phyloP scores from a whole-genome alignment of 2,113 vertebrate genomes.

The Brachyhypopomus occidentalis region DNA sequence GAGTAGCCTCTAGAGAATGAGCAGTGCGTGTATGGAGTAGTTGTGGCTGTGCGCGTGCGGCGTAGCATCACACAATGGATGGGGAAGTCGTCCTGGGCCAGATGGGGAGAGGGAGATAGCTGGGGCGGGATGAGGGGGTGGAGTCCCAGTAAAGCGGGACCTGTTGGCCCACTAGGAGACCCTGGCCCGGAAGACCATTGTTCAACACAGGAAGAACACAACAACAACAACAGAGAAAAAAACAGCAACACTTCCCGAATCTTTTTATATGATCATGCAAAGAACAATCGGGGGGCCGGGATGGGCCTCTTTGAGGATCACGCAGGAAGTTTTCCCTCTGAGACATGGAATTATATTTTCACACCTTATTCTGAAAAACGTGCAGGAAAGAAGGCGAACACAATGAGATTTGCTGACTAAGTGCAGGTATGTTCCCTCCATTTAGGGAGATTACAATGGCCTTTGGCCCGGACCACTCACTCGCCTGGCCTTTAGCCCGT shows the following conservation, averaged over 20 bases:
- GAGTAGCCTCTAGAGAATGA: conserved; percentile 66
- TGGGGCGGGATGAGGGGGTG: conserved; percentile 72
- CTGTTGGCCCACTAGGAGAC: conserved; percentile 77
- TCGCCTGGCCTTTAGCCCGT: conserved; percentile 63
- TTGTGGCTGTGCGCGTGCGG: conserved; percentile 75
- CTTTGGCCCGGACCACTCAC: conserved; percentile 49
- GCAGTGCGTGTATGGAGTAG: conserved; percentile 76
- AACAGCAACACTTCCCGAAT: conserved; percentile 81
- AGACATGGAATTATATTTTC: conserved; percentile 75
- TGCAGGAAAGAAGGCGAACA: conserved; percentile 72
- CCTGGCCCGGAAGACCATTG: conserved; percentile 85
- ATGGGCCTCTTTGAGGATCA: conserved; percentile 73
- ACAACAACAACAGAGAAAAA: conserved; percentile 70
- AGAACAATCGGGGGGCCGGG: conserved; percentile 76
- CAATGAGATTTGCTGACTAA: conserved; percentile 73
- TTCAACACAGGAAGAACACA: conserved; percentile 77
- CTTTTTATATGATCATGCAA: conserved; percentile 80
- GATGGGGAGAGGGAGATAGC: conserved; percentile 77
- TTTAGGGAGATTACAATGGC: conserved; percentile 75
- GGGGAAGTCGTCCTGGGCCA: conserved; percentile 73
- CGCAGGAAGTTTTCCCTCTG: conserved; percentile 74
- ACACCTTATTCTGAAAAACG: conserved; percentile 71
- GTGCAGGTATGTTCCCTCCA: conserved; percentile 70
- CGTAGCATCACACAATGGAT: conserved; percentile 74
- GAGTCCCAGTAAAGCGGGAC: conserved; percentile 71